phyloP scores from a whole-genome alignment of 2,113 vertebrate genomes.

The Neogobius melanostomus region DNA sequence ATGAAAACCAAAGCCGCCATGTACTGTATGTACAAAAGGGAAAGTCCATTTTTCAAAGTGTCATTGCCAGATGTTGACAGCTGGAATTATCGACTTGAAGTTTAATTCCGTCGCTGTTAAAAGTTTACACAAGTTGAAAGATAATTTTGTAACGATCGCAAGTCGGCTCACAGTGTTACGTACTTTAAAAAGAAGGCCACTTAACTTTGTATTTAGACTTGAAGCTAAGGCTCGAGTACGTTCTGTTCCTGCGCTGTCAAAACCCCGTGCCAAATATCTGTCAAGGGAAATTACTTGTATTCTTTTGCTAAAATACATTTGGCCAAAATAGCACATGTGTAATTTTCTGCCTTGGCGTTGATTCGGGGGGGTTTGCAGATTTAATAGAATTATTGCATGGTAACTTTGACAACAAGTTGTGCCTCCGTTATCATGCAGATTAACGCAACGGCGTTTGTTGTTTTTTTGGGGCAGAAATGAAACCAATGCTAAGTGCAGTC shows the following conservation, averaged over 20 bases:
- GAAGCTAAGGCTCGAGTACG: conserved; percentile 21
- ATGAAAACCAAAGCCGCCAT: too few species aligned
- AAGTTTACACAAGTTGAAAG: background rate
- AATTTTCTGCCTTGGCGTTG: accelerated
- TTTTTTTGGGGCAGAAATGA: conserved; percentile 19
- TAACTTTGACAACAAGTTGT: conserved; percentile 9
- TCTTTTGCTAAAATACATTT: accelerated
- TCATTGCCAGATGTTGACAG: background rate
- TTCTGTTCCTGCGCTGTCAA: background rate
- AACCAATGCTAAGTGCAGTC: background rate
- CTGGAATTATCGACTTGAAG: too few species aligned
- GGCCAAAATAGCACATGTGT: accelerated
- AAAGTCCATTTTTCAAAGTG: background rate
- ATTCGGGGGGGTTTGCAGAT: conserved; percentile 24
- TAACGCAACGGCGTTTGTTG: background rate
- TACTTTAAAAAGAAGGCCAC: conserved; percentile 17
- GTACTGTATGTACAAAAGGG: too few species aligned
- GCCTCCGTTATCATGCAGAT: background rate
- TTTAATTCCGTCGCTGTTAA: background rate
- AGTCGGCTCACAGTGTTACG: background rate
- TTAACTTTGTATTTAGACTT: conserved; percentile 21
- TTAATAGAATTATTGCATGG: background rate
- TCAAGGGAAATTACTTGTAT: background rate
- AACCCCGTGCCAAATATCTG: conserved; percentile 15
- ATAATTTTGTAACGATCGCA: background rate